A percentile compares a stretch with the other conserved stretches of the same genome.
Evolutionary conservation across 2,797 vertebrate genomes (phyloP).

Genomic region (Pipistrellus kuhlii): DNA sequence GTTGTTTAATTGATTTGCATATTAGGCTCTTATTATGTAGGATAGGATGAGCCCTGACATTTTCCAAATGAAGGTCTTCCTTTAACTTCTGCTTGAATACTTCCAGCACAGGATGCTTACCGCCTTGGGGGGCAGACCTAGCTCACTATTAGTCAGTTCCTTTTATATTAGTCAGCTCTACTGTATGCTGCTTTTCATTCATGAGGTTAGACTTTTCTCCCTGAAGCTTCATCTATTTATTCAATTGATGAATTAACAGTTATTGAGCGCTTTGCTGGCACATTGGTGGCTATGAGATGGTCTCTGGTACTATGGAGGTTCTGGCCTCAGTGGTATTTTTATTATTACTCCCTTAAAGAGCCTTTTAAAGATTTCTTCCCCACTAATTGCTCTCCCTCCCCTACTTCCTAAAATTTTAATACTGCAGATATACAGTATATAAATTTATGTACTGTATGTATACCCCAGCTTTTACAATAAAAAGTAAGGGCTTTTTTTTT

Average conservation of each 20-base stretch:
- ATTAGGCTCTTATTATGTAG: no score
- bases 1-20: no score
- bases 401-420: not conserved
- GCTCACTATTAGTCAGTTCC: not conserved
- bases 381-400: not conserved
- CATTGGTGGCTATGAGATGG: not conserved
- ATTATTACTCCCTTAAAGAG: not conserved
- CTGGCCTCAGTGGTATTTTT: not conserved
- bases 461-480: not conserved
- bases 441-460: not conserved
- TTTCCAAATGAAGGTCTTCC: constrained; percentile 1
- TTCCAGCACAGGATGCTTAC: not conserved
- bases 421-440: not conserved
- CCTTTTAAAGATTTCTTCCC: not conserved
- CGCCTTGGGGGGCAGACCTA: not conserved
- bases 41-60: not conserved
- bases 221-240: not conserved
- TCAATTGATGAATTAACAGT: not conserved
- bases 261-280: not conserved
- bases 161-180: not conserved
- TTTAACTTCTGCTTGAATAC: not conserved
- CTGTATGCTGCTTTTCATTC: not conserved
- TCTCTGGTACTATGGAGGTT: not conserved
- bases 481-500: not conserved
- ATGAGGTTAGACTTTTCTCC: not conserved